Conservation (phyloP, 2,888 invertebrate genomes). For the Isotomurus palustris region DNA sequence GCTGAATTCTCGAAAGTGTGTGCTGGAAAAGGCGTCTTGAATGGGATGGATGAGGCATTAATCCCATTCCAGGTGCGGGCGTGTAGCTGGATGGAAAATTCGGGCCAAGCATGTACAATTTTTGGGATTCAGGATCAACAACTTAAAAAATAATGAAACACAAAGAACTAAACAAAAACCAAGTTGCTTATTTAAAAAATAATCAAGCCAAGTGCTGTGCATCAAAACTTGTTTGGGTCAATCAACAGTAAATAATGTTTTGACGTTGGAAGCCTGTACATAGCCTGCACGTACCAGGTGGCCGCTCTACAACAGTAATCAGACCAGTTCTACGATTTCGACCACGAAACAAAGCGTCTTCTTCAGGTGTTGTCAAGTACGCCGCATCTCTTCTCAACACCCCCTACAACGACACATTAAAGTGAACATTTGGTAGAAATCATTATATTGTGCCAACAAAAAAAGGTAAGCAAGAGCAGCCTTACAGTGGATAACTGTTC, state of each 20-base stretch:
- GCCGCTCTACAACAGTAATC: slow-evolving; percentile 74
- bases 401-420: slow-evolving; percentile 30
- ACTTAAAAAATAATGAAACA: slow-evolving; percentile 38
- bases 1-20: slow-evolving; percentile 45
- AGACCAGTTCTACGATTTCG: slow-evolving; percentile 66
- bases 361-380: slow-evolving; percentile 41
- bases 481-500: slow-evolving; percentile 45
- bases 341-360: slow-evolving; percentile 41
- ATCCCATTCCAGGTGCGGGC: slow-evolving; percentile 29
- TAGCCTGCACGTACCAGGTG: slow-evolving; percentile 63
- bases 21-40: slow-evolving; percentile 43
- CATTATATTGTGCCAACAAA: neutral
- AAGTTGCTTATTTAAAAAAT: slow-evolving; percentile 11
- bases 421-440: neutral
- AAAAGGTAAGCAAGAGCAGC: neutral
- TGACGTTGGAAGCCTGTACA: neutral
- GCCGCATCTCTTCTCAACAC: slow-evolving; percentile 43
- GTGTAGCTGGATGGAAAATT: slow-evolving; percentile 35
- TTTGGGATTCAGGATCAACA: slow-evolving; percentile 44
- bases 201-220: slow-evolving; percentile 1
- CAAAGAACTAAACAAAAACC: slow-evolving; percentile 27
- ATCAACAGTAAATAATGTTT: neutral
- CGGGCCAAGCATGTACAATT: slow-evolving; percentile 41
- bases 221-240: neutral
- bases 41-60: slow-evolving; percentile 39